A percentile compares a stretch with the other conserved stretches of the same genome.
Evolutionary conservation across 2,113 vertebrate species (phyloP).

Genomic region (Dromiciops gliroides): DNA sequence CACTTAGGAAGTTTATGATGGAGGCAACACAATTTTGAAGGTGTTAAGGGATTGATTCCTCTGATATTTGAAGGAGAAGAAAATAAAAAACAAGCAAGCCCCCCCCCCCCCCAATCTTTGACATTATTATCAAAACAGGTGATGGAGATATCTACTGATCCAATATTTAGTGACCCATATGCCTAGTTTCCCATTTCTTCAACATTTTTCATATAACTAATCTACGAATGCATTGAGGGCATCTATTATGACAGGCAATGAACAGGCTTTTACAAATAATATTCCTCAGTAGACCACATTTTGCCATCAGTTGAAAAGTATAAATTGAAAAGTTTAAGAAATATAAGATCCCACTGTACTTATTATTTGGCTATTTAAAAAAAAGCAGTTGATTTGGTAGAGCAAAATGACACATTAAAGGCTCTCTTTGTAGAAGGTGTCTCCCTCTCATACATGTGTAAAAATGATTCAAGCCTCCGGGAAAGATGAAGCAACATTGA

Average conservation of each 20-base stretch:
- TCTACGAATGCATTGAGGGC: neutral
- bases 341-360: neutral
- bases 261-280: neutral
- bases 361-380: neutral
- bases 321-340: too few species aligned
- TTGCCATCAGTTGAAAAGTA: too few species aligned
- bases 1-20: neutral
- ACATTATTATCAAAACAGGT: neutral
- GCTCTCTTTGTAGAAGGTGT: neutral
- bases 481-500: neutral
- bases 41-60: neutral
- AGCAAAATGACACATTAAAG: neutral
- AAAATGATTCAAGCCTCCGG: neutral
- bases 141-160: too few species aligned
- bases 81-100: neutral
- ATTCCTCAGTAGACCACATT: too few species aligned
- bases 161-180: neutral
- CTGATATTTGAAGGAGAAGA: neutral
- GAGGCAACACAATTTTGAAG: neutral
- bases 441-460: neutral
- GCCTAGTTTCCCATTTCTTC: neutral
- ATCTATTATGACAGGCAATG: neutral
- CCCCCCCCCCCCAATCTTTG: too few species aligned
- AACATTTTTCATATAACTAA: neutral
- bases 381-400: neutral